Conservation (phyloP, 2,888 invertebrate species). For the Noctua comes region DNA sequence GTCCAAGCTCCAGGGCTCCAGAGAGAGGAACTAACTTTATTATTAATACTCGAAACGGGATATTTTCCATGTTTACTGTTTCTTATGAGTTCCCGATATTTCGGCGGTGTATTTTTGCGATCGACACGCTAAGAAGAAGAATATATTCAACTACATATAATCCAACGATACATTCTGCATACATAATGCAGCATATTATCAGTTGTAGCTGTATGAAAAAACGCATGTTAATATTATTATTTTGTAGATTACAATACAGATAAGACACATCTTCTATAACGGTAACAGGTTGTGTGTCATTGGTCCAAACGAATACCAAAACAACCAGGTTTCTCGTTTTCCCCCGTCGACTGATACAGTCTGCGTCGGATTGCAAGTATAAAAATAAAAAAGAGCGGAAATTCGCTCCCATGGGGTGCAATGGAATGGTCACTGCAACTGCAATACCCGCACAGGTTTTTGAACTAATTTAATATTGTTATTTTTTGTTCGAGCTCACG, state of each 20-base stretch:
- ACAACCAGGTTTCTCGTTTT: constrained; percentile 4
- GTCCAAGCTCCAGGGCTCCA: no score
- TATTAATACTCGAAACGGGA: no score
- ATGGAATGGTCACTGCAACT: constrained; percentile 58
- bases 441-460: constrained; percentile 49
- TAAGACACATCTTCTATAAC: no score
- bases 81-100: no score
- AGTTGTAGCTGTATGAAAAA: not conserved
- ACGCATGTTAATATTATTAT: not conserved
- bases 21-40: no score
- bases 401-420: constrained; percentile 51
- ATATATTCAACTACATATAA: not conserved
- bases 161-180: not conserved
- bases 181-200: not conserved
- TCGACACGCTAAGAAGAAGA: not conserved
- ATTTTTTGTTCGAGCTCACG: constrained; percentile 24
- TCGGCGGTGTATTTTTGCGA: no score
- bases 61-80: no score
- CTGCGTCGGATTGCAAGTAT: constrained; percentile 43
- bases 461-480: constrained; percentile 55
- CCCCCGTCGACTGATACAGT: constrained; percentile 46
- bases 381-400: constrained; percentile 46
- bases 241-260: not conserved
- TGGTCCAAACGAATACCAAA: constrained; percentile 21
- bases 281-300: constrained; percentile 12